Evolutionary conservation across 2,797 vertebrate species (phyloP), one percentile per base, ranked within the genome.

Genomic region (Amphiprion clarkii): DNA sequence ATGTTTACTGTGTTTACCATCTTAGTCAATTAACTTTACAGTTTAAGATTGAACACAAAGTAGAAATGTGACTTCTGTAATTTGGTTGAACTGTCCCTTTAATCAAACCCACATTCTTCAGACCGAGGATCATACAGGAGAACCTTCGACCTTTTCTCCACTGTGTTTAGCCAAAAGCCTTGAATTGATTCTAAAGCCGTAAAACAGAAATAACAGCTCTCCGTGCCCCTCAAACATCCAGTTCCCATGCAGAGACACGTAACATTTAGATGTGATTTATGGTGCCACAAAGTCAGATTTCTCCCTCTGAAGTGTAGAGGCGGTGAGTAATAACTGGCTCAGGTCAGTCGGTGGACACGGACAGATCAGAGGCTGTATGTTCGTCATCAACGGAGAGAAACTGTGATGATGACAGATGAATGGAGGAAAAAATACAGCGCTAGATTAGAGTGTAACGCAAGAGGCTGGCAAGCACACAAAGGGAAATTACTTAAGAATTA

Each of bases 251-350:
- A 64, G 62, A 63, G 7, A 57, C 33, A 42, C 4, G 12, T 25
- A 66, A 66, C 60, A 58, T 82, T 79, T 71, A 17, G 1, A 62
- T 9, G 21, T 67, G 78, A 89, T 86, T 86, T 76, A 87, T 86
- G 55, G 51, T 56, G 67, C 51, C 67, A 60, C 63, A 60, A 58
- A 85, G 77, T 88, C 71, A 65, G 64, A 82, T 86, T 69, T 88
- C 63, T 79, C 64, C 67, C 61, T 86, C 59, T 78, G 60, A 88
- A 88, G 69, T 81, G 74, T 61, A 23, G 25, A 54, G 52, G 56
- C 27, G 31, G 59, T 77, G 73, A 82, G 76, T 48, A 78, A 80
- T 65, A 67, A 36, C 46, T 74, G 66, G 7, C 60, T 79, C n/a
- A 27, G 23, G 61, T 70, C 73, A 79, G 29, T 66, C 9, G 33